Evolutionary conservation across 2,797 vertebrate species (phyloP), one percentile per base, ranked within the genome.

Genomic region (Amniataba percoides): DNA sequence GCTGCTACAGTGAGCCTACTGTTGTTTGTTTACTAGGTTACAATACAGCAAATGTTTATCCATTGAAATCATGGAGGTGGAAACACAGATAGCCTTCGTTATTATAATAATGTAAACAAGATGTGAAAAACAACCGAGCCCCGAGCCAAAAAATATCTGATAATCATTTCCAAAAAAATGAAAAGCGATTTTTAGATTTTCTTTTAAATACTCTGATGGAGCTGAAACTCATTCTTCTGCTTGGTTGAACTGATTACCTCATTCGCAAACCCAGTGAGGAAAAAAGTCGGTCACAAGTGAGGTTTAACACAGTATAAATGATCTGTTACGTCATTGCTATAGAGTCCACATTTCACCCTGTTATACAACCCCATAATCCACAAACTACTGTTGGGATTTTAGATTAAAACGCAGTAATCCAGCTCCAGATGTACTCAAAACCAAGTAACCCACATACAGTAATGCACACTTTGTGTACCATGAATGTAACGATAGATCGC

Each of bases 351-450:
- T 85, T 90, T 74, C 76, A 64, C 31, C 80, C 56, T 55, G 62
- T 93, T 93, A 92, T 78, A 86, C 86, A 92, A 93, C 52, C 52
- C 45, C 43, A 56, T 93, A 92, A 94, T 93, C 93, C 88, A 56
- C 55, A 73, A 82, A 87, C 67, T 53, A 78, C 71, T 83, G 78
- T 84, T 85, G 56, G 87, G 88, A 87, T 83, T 89, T 88, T 49
- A 78, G 85, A 90, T 90, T 92, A 89, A 82, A 85, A 74, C 56
- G 34, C 62, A 79, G 63, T 89, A 91, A 92, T 92, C 87, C 87
- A 80, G 66, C 57, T 74, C 82, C 86, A 90, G 85, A 91, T 89
- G 86, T 58, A 83, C 78, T 77, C 60, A 83, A 88, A 90, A 89
- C 80, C 82, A 85, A 86, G 78, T 91, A 92, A 92, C 89, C 92